Conservation (phyloP, 1,140 invertebrate species). For the Chymomyza costata region DNA sequence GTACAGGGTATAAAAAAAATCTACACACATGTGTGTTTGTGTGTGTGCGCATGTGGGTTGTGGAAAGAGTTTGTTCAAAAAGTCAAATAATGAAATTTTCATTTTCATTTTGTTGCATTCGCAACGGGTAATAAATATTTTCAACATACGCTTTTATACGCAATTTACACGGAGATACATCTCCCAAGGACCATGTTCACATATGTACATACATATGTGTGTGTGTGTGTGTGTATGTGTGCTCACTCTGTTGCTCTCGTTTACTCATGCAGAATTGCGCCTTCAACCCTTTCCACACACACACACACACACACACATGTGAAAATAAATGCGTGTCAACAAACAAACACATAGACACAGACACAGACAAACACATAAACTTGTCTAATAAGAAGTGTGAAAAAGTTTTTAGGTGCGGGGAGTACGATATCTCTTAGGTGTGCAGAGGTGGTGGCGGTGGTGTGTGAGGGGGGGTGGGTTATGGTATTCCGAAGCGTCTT, state of each 20-base stretch:
- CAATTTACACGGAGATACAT: conserved; percentile 70
- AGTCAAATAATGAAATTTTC: conserved; percentile 72
- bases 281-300: background rate
- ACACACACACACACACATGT: conserved; percentile 36
- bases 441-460: background rate
- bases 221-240: no score
- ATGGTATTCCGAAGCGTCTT: no score
- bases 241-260: no score
- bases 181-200: conserved; percentile 27
- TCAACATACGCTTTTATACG: conserved; percentile 73
- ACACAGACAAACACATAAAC: conserved; percentile 42
- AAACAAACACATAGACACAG: no score
- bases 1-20: no score
- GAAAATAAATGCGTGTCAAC: no score
- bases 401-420: no score
- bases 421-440: no score
- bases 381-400: conserved; percentile 59
- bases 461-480: background rate
- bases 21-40: conserved; percentile 13
- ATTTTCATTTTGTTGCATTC: conserved; percentile 74
- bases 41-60: conserved; percentile 2
- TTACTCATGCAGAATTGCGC: conserved; percentile 5
- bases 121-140: conserved; percentile 74
- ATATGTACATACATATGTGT: conserved; percentile 4
- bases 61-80: conserved; percentile 4